phyloP scores from a whole-genome alignment of 1,140 invertebrate genomes.

The Pissodes strobi region DNA sequence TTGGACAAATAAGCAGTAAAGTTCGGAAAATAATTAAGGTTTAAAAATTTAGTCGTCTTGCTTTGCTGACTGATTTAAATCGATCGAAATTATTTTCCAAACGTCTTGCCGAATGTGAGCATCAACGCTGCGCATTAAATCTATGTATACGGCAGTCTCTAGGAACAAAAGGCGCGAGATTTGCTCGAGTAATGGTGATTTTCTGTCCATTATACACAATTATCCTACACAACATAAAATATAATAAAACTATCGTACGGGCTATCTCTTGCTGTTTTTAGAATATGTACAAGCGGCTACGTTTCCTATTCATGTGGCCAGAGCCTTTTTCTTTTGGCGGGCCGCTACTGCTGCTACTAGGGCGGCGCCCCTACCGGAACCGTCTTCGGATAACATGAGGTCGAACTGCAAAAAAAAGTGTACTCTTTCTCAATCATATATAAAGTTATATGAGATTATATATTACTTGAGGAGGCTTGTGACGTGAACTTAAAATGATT shows the following conservation, averaged over 20 bases:
- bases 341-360: slow-evolving; percentile 92
- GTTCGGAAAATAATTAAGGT: too few relatives aligned
- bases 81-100: too few relatives aligned
- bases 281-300: slow-evolving; percentile 19
- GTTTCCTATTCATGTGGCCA: slow-evolving; percentile 33
- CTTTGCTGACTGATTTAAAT: too few relatives aligned
- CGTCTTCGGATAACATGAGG: slow-evolving; percentile 97
- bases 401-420: slow-evolving; percentile 92
- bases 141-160: slow-evolving; percentile 8
- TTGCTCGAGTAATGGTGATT: neutral
- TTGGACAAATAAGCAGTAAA: too few relatives aligned
- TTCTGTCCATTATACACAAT: slow-evolving; percentile 1
- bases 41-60: too few relatives aligned
- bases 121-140: too few relatives aligned
- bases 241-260: slow-evolving; percentile 23
- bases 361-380: slow-evolving; percentile 96
- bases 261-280: slow-evolving; percentile 11
- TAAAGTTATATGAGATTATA: too few relatives aligned
- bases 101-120: too few relatives aligned
- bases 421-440: too few relatives aligned
- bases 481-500: too few relatives aligned
- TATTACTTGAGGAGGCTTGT: too few relatives aligned
- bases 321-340: slow-evolving; percentile 45
- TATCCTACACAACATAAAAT: slow-evolving; percentile 8
- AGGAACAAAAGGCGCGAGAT: slow-evolving; percentile 17